Evolutionary conservation across 1,140 invertebrate genomes (phyloP), one percentile per base, ranked within the genome.

Genomic region (Globodera rostochiensis): DNA sequence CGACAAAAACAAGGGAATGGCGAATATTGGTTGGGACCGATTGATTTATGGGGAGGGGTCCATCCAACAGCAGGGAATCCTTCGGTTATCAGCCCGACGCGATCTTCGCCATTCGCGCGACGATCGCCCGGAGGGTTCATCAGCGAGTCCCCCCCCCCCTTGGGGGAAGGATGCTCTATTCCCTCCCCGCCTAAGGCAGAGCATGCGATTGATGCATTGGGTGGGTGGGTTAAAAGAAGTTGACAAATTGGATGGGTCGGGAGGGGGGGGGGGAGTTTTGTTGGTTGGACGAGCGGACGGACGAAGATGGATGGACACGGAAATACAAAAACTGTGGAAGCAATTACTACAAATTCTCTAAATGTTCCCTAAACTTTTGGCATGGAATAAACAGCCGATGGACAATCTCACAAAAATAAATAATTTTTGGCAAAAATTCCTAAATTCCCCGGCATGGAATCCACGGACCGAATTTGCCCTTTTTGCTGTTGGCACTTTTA

Each of bases 1-100:
- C 45, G 69, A 77, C 36, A 77, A 77, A 77, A 70, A 66, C 46
- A 46, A 21, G 57, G 69, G 75, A 67, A 53, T 77, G 36, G 5
- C n/a, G 75, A 64, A 77, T n/a, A 45, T 21, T 36, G 75, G 46
- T 71, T 45, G 11, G 69, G 36, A 13, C 69, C 36, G 46, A 71
- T 71, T 71, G 69, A 71, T 71, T 71, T 71, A 47, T 71, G 69
- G 69, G 69, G 25, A 45, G 25, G 69, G 6, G 36, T 45, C 69
- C 69, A 36, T 15, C 13, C 6, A 64, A 64, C 57, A 64, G 57
- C 57, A 15, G 57, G 57, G 57, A 19, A 15, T 19, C 57, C 57
- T 64, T 64, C 69, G 69, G n/a, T 71, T 71, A 71, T 71, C 69
- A 71, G 67, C 69, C 36, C 69, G 69, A 71, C 46, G 57, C 46